Evolutionary conservation across 2,797 vertebrate genomes (phyloP), one percentile per base, ranked within the genome.

Genomic region (Nyctalus aviator): DNA sequence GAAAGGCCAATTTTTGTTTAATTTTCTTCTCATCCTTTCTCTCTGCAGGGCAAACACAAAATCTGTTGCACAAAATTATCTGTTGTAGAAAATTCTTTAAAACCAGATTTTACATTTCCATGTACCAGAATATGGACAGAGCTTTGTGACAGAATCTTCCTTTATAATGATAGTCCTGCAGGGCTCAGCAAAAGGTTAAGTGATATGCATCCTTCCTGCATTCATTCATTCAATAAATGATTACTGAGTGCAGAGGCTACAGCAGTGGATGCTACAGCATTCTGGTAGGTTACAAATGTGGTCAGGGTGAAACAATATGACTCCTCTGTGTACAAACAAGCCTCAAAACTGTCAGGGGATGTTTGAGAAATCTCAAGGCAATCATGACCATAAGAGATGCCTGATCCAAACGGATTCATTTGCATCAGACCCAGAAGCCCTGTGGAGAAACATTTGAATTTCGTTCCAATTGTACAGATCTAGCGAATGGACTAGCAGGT

Each of bases 21-120:
- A 8, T 41, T 71, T 84, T 62, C 82, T 83, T 88, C 46, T 59
- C 23, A 57, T 27, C 32, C 78, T 94, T 69, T 84, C 68, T 59
- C 64, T 85, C 12, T 71, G 25, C 21, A 20, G 18, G 50, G 35
- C 3, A 92, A 84, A 87, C 23, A 55, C n/a, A 72, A 87, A 90
- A 21, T 57, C 30, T 62, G 50, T 25, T 53, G 10, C 48, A 44
- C 8, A 69, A 50, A 87, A 57, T 53, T 55, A 76, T 41, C 83
- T 93, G 46, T 6, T 73, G 4, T 10, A 95, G 48, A 62, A 79
- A 76, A 84, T 62, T 46, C 59, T 81, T 87, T 92, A 53, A 84
- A 84, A 79, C 20, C 0, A 30, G 37, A 18, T 93, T 82, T 68
- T 5, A 77, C 82, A 85, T 62, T 41, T 35, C 35, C 44, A 55